Evolutionary conservation across 35 echinoderm and acorn worm species (phyloP), one percentile per base, ranked within the genome.

Genomic region (Diadema setosum): DNA sequence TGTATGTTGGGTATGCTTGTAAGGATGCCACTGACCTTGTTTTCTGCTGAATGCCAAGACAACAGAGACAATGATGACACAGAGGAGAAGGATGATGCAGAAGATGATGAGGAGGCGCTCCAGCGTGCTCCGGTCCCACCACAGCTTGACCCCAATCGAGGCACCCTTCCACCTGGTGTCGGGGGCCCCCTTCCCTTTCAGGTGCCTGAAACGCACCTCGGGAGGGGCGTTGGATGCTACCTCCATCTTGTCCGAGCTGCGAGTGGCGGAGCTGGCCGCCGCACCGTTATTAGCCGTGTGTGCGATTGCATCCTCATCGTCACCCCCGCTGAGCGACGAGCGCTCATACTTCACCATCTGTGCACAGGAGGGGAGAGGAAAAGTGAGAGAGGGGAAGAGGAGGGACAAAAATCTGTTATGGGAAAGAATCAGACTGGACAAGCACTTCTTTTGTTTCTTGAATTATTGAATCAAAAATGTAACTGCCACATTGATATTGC

Each of bases 301-400:
- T 4, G 65, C 24, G 15, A 49, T 48, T 21, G 84, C 46, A 35
- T 83, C 93, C 39, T 95, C 84, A 18, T 91, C 93, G 48, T 95
- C 93, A 42, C 64, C 90, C 23, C 93, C 93, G 70, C 93, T 95
- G 39, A 95, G 61, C 39, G 93, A 95, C 46, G 93, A 95, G 45
- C 93, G 84, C 89, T 95, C 89, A 83, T 95, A 95, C 73, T 91
- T 91, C 81, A 95, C 93, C 93, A 95, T 95, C 93, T 95, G 86
- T 3, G 58, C 16, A 45, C 20, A 70, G 35, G n/a, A 69, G 84
- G 63, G 80, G 80, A 32, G 24, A 32, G n/a, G 43, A 82, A 23
- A 43, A 50, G 15, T 52, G 42, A 14, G 80, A 18, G 9, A 44
- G 63, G 21, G 27, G 36, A 31, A 74, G 36, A 74, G 39, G 30